These are phyloP conservation scores for Phasia obesa DNA, from an alignment of 2,888 invertebrate genomes.

Conservation along the genomic window DNA sequence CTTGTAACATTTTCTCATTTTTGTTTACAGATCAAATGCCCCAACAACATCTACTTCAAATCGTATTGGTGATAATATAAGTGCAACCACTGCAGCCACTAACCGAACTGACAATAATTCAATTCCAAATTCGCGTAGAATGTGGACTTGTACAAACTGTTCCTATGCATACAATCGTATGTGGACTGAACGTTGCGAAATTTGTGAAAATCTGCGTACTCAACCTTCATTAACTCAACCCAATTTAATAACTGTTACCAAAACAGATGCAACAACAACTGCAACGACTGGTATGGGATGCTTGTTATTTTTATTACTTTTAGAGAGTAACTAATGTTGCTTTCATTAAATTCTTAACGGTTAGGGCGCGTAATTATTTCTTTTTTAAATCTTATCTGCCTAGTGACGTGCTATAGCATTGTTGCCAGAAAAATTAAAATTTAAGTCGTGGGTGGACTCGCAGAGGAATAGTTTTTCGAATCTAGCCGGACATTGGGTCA, in stretches of 20 bases:
- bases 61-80: constrained; percentile 65
- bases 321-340: no score
- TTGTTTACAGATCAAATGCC: constrained; percentile 68
- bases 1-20: not conserved
- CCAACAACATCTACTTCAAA: constrained; percentile 56
- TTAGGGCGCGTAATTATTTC: no score
- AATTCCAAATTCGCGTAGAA: constrained; percentile 82
- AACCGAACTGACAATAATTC: constrained; percentile 79
- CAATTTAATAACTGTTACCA: constrained; percentile 88
- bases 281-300: constrained; percentile 73
- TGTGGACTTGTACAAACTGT: constrained; percentile 95
- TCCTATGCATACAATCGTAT: constrained; percentile 94
- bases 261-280: constrained; percentile 77
- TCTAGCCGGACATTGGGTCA: no score
- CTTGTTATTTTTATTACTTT: not conserved
- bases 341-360: no score
- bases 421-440: no score
- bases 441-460: no score
- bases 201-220: constrained; percentile 88
- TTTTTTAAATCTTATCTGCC: no score
- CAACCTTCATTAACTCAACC: constrained; percentile 86
- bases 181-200: constrained; percentile 91
- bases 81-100: constrained; percentile 39
- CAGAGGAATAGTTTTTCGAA: no score
- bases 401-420: no score